phyloP scores from a whole-genome alignment of 2,113 vertebrate genomes.

The Sinocyclocheilus maitianheensis region DNA sequence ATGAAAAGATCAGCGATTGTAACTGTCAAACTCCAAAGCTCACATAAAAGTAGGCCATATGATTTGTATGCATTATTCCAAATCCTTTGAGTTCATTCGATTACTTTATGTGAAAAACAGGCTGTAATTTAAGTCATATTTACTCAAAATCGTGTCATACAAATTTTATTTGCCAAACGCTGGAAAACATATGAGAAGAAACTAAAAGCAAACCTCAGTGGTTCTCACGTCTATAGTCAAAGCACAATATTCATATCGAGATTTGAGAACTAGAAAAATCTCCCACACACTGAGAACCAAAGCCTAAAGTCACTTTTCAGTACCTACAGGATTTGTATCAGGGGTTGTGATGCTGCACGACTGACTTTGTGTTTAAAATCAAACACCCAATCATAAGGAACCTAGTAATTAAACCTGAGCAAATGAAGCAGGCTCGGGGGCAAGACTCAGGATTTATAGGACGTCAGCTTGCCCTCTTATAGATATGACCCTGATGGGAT shows the following conservation, averaged over 20 bases:
- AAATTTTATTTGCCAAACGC: no score
- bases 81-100: no score
- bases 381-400: conserved; percentile 21
- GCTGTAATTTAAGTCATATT: neutral
- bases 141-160: neutral
- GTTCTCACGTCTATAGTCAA: neutral
- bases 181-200: neutral
- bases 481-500: conserved; percentile 59
- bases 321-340: conserved; percentile 3
- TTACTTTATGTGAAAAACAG: no score
- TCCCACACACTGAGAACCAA: neutral
- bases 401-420: conserved; percentile 44
- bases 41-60: no score
- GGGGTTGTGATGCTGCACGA: no score
- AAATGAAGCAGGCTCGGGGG: conserved; percentile 22
- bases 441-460: conserved; percentile 47
- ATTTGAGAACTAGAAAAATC: neutral
- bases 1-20: no score
- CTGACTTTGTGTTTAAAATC: conserved; percentile 38
- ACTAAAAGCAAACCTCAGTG: neutral
- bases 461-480: conserved; percentile 44
- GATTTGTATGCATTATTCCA: no score
- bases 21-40: no score
- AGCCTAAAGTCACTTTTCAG: neutral
- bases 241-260: neutral